These are phyloP conservation scores for Ceyx margarethae DNA, from an alignment of 2,113 vertebrate genomes.

Conservation along the genomic window DNA sequence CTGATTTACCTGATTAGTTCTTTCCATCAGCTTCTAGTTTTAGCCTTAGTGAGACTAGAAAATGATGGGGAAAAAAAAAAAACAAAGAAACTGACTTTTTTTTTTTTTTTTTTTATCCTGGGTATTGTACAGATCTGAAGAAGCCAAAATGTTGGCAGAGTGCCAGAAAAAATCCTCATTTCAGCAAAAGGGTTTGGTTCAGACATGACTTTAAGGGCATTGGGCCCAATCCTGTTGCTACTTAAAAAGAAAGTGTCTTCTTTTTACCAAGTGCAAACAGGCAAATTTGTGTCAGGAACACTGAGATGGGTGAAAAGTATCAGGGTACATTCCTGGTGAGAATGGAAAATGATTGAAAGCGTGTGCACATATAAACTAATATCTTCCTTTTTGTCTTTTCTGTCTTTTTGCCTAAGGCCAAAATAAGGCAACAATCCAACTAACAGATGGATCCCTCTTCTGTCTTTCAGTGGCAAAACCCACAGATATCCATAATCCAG, in stretches of 20 bases:
- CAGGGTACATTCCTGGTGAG: neutral
- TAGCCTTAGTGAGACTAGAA: neutral
- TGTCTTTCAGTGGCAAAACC: neutral
- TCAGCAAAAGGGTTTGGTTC: neutral
- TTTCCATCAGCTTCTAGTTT: neutral
- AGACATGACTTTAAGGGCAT: neutral
- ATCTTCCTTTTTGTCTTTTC: neutral
- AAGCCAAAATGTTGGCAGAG: neutral
- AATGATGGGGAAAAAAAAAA: neutral
- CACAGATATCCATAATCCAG: neutral
- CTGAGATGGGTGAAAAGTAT: neutral
- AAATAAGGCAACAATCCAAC: neutral
- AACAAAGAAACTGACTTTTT: neutral
- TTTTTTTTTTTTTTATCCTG: neutral
- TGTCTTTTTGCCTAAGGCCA: neutral
- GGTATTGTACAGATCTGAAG: neutral
- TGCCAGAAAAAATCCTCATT: neutral
- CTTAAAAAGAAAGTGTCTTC: neutral
- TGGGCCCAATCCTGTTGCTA: neutral
- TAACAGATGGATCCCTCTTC: neutral
- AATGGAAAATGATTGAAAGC: neutral
- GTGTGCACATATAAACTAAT: neutral
- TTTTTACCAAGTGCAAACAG: neutral
- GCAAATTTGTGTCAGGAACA: neutral
- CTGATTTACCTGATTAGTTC: neutral